A percentile compares a stretch with the other conserved stretches of the same genome.
Evolutionary conservation across 2,888 invertebrate genomes (phyloP).

Genomic region (Galerucella pusilla): DNA sequence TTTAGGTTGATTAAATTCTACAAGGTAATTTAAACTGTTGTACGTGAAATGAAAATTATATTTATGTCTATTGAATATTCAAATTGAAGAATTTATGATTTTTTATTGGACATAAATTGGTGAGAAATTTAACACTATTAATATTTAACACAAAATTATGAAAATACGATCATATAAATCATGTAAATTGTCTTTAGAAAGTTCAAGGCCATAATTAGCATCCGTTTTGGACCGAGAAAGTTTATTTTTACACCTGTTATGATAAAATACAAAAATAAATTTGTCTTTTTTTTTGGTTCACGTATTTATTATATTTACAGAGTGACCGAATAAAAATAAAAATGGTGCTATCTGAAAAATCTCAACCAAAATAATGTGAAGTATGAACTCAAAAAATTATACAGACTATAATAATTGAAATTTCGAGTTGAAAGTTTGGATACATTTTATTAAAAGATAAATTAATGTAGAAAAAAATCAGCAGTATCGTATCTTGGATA

Average conservation of each 20-base stretch:
- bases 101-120: background rate
- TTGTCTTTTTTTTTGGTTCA: background rate
- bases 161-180: background rate
- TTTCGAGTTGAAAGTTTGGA: too few relatives aligned
- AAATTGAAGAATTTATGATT: background rate
- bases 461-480: too few relatives aligned
- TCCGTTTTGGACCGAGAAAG: slow-evolving; percentile 10
- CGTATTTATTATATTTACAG: background rate
- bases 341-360: too few relatives aligned
- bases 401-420: too few relatives aligned
- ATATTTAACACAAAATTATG: background rate
- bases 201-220: slow-evolving; percentile 7
- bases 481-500: too few relatives aligned
- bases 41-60: too few relatives aligned
- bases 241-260: slow-evolving; percentile 7
- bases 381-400: too few relatives aligned
- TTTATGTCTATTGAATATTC: too few relatives aligned
- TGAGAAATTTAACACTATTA: background rate
- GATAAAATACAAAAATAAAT: background rate
- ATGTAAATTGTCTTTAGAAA: slow-evolving; percentile 1
- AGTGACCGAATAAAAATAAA: background rate
- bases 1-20: too few relatives aligned
- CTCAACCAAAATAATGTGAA: too few relatives aligned
- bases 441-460: too few relatives aligned
- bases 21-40: too few relatives aligned